Conservation (phyloP, 2,113 vertebrate species). For the Eurypyga helias region DNA sequence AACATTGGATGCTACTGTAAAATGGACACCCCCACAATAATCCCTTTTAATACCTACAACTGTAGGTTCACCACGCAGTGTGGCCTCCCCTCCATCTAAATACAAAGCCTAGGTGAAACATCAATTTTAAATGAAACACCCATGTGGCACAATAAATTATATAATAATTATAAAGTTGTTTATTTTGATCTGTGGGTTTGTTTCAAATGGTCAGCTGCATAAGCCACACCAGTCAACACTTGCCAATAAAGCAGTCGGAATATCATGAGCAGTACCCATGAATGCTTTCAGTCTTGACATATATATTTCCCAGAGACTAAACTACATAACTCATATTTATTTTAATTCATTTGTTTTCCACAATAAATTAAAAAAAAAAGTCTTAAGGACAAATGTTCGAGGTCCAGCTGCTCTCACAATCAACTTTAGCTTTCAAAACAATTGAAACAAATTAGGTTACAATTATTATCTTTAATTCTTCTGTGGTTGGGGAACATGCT, state of each 20-base stretch:
- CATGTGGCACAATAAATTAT: neutral
- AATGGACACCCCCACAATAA: neutral
- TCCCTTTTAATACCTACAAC: neutral
- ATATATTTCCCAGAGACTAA: neutral
- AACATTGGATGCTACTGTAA: neutral
- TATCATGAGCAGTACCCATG: neutral
- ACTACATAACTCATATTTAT: conserved; percentile 10
- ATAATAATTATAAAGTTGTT: neutral
- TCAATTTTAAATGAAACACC: neutral
- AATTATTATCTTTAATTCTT: conserved; percentile 54
- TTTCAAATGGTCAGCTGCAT: neutral
- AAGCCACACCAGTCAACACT: neutral
- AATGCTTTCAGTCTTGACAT: neutral
- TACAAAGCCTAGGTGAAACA: neutral
- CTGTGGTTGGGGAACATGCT: conserved; percentile 15
- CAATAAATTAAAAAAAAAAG: conserved; percentile 37
- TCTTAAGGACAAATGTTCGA: conserved; percentile 38
- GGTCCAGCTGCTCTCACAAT: conserved; percentile 13
- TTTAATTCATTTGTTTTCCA: neutral
- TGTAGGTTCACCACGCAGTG: neutral
- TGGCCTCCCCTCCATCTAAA: neutral
- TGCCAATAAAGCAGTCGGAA: neutral
- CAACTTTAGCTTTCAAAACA: conserved; percentile 45
- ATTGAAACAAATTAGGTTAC: conserved; percentile 49
- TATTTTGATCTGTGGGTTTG: neutral